These are phyloP conservation scores for Macrobrachium rosenbergii DNA, from an alignment of 1,140 invertebrate genomes.

Conservation along the genomic window DNA sequence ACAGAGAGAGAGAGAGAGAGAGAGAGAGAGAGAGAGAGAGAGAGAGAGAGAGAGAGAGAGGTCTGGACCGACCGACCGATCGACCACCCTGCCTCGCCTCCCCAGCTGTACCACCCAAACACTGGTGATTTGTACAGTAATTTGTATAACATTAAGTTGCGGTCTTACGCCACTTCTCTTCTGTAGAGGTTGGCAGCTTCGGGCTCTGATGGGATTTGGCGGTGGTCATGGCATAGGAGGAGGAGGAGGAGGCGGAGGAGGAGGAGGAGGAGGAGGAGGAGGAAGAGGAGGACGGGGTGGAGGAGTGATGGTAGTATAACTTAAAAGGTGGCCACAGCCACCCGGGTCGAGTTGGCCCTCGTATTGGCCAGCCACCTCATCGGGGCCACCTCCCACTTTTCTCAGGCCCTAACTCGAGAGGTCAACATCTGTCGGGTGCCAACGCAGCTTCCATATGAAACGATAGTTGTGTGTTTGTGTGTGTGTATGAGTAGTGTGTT, in stretches of 20 bases:
- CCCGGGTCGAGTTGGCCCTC: background rate
- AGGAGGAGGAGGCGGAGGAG: background rate
- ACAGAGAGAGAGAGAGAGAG: too few relatives aligned
- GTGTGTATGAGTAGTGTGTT: background rate
- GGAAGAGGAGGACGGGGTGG: background rate
- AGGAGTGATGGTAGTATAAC: background rate
- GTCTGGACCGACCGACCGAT: too few relatives aligned
- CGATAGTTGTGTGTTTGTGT: background rate
- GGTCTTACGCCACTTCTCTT: slow-evolving; percentile 47
- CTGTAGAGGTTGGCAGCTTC: slow-evolving; percentile 5
- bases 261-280: background rate
- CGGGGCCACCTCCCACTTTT: background rate
- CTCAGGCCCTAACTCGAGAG: slow-evolving; percentile 6
- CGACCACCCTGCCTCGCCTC: background rate
- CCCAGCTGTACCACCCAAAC: slow-evolving; percentile 3
- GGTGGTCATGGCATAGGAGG: background rate
- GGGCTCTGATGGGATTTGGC: background rate
- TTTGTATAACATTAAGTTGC: slow-evolving; percentile 58
- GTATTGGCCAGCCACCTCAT: background rate
- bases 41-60: too few relatives aligned
- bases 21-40: too few relatives aligned
- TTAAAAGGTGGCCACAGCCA: slow-evolving; percentile 3
- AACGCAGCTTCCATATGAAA: background rate
- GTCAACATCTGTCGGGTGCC: background rate
- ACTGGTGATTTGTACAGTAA: slow-evolving; percentile 59